Conservation (phyloP, 2,888 invertebrate genomes). For the Ichneumoninae sp. region DNA sequence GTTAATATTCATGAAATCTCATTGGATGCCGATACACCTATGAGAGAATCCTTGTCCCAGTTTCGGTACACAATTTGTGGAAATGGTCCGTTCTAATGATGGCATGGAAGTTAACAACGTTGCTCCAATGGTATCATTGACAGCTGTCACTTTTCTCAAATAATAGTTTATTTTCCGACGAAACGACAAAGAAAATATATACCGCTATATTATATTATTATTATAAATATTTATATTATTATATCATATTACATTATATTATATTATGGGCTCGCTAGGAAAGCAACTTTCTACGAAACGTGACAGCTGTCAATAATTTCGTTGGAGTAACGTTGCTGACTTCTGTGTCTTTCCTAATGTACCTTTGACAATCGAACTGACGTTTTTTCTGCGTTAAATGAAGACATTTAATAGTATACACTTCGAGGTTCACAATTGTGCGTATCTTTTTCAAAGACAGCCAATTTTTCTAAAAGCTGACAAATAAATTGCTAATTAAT, state of each 20-base stretch:
- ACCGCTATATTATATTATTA: no score
- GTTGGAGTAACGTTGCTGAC: no score
- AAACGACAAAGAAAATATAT: no score
- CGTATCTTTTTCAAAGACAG: background rate
- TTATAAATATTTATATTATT: no score
- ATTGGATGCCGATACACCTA: background rate
- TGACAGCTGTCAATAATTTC: no score
- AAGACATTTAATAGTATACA: background rate
- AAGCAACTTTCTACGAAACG: no score
- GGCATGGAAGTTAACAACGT: no score
- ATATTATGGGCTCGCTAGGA: no score
- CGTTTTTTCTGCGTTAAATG: background rate
- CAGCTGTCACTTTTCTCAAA: no score
- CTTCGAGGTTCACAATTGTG: background rate
- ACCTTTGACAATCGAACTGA: background rate
- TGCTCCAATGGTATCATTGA: no score
- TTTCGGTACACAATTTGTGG: background rate
- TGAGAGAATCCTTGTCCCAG: background rate
- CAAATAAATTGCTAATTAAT: background rate
- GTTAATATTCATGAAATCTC: background rate
- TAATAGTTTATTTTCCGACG: no score
- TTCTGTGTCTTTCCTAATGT: background rate
- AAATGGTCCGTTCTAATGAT: background rate
- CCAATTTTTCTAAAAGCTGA: background rate
- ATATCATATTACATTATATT: no score